These are phyloP conservation scores for Aurelia sp. DNA, from an alignment of 30 jellyfish, hydroid and myxozoan species.

Conservation along the genomic window DNA sequence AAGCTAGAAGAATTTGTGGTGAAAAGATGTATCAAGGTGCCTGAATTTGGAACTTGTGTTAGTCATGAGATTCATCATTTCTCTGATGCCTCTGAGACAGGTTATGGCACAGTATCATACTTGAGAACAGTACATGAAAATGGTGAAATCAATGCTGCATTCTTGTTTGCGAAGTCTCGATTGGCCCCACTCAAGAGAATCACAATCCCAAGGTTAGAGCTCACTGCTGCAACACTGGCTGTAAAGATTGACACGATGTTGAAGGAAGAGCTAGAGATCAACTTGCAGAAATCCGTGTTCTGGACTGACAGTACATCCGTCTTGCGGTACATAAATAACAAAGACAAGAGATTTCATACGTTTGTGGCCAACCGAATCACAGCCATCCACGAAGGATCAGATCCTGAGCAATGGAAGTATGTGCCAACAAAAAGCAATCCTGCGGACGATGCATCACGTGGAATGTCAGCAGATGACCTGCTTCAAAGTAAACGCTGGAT, in stretches of 20 bases:
- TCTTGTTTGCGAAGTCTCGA: slow-evolving; percentile 51
- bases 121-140: slow-evolving; percentile 27
- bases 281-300: slow-evolving; percentile 9
- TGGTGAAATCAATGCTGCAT: slow-evolving; percentile 42
- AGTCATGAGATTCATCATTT: slow-evolving; percentile 41
- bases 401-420: slow-evolving; percentile 43
- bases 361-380: slow-evolving; percentile 64
- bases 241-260: slow-evolving; percentile 45
- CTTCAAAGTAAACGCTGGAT: slow-evolving; percentile 35
- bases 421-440: slow-evolving; percentile 44
- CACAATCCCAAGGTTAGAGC: slow-evolving; percentile 71
- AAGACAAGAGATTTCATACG: slow-evolving; percentile 53
- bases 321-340: slow-evolving; percentile 51
- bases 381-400: slow-evolving; percentile 41
- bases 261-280: slow-evolving; percentile 52
- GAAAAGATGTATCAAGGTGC: slow-evolving; percentile 26
- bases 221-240: slow-evolving; percentile 71
- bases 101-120: slow-evolving; percentile 64
- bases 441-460: slow-evolving; percentile 68
- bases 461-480: slow-evolving; percentile 29
- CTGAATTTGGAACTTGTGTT: slow-evolving; percentile 16
- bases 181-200: slow-evolving; percentile 59
- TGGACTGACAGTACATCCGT: slow-evolving; percentile 74
- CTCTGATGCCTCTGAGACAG: slow-evolving; percentile 52
- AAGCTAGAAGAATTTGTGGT: slow-evolving; percentile 28